Conservation (phyloP, 2,888 invertebrate genomes). For the Spodoptera picta region DNA sequence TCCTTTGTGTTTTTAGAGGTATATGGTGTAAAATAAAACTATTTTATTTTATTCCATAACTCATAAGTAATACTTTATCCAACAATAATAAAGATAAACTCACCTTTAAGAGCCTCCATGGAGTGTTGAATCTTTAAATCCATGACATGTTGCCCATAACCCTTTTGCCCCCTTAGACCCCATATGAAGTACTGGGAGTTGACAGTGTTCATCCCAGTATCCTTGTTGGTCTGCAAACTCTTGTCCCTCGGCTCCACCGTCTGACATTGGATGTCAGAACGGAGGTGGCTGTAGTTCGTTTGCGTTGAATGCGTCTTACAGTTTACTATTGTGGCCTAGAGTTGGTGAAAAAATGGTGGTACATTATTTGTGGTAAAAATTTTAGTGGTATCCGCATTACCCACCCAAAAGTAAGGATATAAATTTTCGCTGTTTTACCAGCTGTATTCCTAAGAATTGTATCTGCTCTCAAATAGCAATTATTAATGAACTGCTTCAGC, state of each 20-base stretch:
- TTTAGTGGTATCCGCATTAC: not conserved
- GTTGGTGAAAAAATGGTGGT: not conserved
- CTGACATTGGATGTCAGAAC: constrained; percentile 90
- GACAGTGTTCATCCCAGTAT: constrained; percentile 69
- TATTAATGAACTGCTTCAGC: no score
- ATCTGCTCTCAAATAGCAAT: no score
- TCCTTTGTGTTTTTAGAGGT: no score
- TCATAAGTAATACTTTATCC: no score
- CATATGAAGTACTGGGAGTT: constrained; percentile 79
- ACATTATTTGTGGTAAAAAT: not conserved
- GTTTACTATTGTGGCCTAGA: constrained; percentile 89
- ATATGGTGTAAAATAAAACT: no score
- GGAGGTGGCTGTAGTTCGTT: constrained; percentile 90
- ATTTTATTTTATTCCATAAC: no score
- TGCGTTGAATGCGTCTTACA: constrained; percentile 91
- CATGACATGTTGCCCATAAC: constrained; percentile 87
- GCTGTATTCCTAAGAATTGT: no score
- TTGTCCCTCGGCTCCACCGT: constrained; percentile 84
- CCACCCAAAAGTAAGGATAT: no score
- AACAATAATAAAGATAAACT: no score
- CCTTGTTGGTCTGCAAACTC: constrained; percentile 74
- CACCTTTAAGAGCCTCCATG: constrained; percentile 64
- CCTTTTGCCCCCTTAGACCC: constrained; percentile 88
- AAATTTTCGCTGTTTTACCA: no score
- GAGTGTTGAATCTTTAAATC: constrained; percentile 60